Base-by-base conservation (phyloP, 2,113 vertebrate genomes). In the Rhegmatorhina hoffmannsi region DNA sequence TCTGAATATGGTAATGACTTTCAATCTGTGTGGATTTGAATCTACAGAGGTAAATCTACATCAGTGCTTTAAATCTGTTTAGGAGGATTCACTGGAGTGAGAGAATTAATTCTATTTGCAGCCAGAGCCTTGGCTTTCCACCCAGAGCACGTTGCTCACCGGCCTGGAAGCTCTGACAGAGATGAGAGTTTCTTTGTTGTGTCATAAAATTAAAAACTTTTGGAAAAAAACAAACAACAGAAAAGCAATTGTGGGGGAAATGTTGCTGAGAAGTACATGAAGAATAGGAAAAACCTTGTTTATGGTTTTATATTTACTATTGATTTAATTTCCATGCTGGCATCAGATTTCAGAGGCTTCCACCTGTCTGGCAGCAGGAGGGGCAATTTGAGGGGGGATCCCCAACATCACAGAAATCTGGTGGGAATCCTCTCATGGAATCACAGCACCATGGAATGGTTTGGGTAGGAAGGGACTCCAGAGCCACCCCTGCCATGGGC, bases 381-480 rank as follows among this genome's bases (percentile, higher is more conserved):
- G 36, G 40, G 8, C 3, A 5, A 7, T 2, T n/a, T 25, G 56
- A 20, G 14, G 6, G 31, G 29, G 72, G 21, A 24, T 24, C 20
- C 38, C 18, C 25, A 7, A 13, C n/a, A 4, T 1, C 1, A 5
- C 25, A 38, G 43, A 17, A 73, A 50, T 11, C 26, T 6, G 49
- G 34, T 56, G 55, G 77, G 21, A 84, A 29, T 20, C 6, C 52
- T 29, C 11, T 11, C 0, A 5, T 3, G 34, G 50, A 63, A 10
- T 67, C 24, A 3, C 1, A 43, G 70, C 15, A 47, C 34, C 15
- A 10, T 11, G 34, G 21, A 18, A 6, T 36, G 43, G 26, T 1
- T 3, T 56, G 72, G 25, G 6, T 0, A 6, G 10, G 16, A 1
- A 40, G 3, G 38, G 25, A 31, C 1, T 0, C 16, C 49, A 7